A percentile compares a stretch with the other conserved stretches of the same genome.
These are phyloP conservation scores for Acanthosepion lycidas DNA, from an alignment of 2,888 invertebrate species.

Conservation along the genomic window DNA sequence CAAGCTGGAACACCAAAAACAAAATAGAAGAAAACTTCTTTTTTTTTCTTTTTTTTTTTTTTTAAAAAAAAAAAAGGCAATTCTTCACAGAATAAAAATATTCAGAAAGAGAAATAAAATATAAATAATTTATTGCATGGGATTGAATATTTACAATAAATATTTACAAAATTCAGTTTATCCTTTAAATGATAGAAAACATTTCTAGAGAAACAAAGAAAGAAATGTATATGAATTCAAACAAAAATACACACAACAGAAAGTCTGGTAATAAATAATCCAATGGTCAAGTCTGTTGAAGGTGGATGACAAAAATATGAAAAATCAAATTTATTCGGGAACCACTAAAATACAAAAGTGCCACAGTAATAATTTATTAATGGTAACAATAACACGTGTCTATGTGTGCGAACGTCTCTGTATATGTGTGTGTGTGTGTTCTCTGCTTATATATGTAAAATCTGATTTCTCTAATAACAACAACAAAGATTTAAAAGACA, in stretches of 20 bases:
- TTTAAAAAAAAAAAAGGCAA: neutral
- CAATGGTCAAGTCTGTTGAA: neutral
- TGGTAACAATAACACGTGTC: neutral
- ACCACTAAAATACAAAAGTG: conserved; percentile 33
- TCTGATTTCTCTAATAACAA: neutral
- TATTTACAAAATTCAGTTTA: conserved; percentile 20
- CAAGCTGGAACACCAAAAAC: no score
- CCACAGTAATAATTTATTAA: neutral
- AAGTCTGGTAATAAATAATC: neutral
- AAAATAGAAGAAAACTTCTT: conserved; percentile 15
- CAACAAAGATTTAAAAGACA: neutral
- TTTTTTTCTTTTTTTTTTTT: conserved; percentile 33
- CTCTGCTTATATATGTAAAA: neutral
- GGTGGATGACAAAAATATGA: neutral
- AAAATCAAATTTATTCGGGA: conserved; percentile 17
- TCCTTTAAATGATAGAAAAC: neutral
- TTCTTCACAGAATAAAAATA: neutral
- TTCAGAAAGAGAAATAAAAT: conserved; percentile 33
- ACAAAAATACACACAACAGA: neutral
- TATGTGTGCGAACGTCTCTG: no score
- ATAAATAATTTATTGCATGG: conserved; percentile 33
- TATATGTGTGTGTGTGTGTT: neutral
- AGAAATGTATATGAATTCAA: neutral
- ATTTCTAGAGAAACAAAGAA: conserved; percentile 4
- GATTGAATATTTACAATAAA: conserved; percentile 33